A percentile compares a stretch with the other conserved stretches of the same genome.
phyloP scores from a whole-genome alignment of 2,797 vertebrate genomes.

The Acanthornis magna region DNA sequence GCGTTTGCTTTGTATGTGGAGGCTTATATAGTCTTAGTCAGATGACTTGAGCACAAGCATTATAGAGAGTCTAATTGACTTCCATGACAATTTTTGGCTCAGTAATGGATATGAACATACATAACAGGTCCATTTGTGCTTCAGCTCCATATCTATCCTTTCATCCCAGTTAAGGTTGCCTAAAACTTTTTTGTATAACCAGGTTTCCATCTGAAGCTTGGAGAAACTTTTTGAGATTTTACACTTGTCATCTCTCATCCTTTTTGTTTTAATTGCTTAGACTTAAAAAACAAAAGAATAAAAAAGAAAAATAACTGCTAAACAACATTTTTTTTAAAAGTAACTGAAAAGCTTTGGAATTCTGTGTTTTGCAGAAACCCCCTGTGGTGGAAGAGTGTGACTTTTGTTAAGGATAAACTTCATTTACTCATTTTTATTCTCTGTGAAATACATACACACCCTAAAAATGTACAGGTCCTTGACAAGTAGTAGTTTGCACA shows the following conservation, averaged over 20 bases:
- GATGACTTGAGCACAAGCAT: background rate
- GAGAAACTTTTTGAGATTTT: background rate
- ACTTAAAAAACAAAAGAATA: background rate
- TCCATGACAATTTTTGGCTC: background rate
- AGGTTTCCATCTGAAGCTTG: background rate
- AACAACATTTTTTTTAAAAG: rapidly evolving
- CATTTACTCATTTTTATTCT: background rate
- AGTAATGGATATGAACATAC: background rate
- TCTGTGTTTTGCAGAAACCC: background rate
- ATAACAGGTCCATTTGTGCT: background rate
- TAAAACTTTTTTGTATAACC: background rate
- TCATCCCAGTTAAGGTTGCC: background rate
- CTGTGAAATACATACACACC: background rate
- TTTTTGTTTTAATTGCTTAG: background rate
- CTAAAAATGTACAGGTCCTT: background rate
- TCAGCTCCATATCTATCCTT: background rate
- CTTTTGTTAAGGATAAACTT: background rate
- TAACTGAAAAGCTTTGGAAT: background rate
- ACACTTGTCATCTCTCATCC: background rate
- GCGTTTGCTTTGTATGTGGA: background rate
- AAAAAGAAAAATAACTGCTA: background rate
- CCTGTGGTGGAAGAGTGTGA: background rate
- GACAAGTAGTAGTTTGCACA: constrained; percentile 11
- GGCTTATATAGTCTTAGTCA: rapidly evolving
- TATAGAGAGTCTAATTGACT: background rate